Conservation (phyloP, 2,888 invertebrate genomes). For the Lamellibrachia satsuma region DNA sequence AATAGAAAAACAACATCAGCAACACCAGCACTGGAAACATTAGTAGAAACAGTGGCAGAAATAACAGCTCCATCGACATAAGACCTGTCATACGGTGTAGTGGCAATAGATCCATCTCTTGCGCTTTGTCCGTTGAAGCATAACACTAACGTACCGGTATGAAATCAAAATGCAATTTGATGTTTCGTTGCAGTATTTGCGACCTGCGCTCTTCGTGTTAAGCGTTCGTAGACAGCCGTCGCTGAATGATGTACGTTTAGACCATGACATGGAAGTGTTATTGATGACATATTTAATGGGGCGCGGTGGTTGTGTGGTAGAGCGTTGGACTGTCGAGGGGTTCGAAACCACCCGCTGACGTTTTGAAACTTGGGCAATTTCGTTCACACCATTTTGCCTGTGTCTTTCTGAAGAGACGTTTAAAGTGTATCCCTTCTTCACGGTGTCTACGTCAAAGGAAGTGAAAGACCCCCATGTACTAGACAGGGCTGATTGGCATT, state of each 20-base stretch:
- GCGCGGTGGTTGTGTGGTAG: too few species aligned
- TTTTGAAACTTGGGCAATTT: too few species aligned
- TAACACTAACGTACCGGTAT: not conserved
- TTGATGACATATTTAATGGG: not conserved
- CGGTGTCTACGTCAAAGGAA: too few species aligned
- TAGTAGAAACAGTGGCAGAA: not conserved
- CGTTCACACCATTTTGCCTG: too few species aligned
- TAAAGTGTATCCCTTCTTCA: too few species aligned
- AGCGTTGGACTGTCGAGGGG: too few species aligned
- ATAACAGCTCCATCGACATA: not conserved
- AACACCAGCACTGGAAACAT: not conserved
- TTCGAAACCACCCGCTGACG: too few species aligned
- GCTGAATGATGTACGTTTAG: not conserved
- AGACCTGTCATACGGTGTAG: not conserved
- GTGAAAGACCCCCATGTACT: too few species aligned
- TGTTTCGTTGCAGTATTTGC: not conserved
- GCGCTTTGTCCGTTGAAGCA: not conserved
- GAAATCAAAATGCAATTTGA: not conserved
- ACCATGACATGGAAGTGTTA: not conserved
- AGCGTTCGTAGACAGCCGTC: not conserved
- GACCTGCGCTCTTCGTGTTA: not conserved
- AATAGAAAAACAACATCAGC: not conserved
- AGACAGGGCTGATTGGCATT: too few species aligned
- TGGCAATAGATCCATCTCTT: too few species aligned
- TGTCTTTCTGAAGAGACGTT: too few species aligned